A percentile compares a stretch with the other conserved stretches of the same genome.
Conservation (phyloP, 2,888 invertebrate species). For the Parapristionchus giblindavisi region DNA sequence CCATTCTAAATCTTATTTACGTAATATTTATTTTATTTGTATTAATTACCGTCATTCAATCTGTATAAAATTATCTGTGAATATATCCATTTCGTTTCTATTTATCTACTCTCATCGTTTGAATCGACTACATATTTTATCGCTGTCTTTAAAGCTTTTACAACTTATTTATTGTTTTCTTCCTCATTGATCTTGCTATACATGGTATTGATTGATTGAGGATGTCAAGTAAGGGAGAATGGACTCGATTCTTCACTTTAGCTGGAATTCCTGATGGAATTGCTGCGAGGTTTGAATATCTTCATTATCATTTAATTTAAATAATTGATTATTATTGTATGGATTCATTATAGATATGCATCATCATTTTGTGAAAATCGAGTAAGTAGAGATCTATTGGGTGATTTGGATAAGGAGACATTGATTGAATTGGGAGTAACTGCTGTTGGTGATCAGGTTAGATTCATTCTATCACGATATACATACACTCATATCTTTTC, state of each 20-base stretch:
- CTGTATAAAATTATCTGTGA: too few relatives aligned
- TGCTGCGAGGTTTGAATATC: slow-evolving; percentile 28
- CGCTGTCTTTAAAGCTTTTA: background rate
- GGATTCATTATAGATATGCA: slow-evolving; percentile 20
- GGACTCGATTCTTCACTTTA: slow-evolving; percentile 47
- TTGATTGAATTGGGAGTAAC: slow-evolving; percentile 53
- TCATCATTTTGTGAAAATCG: slow-evolving; percentile 39
- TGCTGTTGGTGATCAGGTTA: slow-evolving; percentile 60
- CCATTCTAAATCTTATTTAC: too few relatives aligned
- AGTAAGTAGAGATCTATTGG: slow-evolving; percentile 53
- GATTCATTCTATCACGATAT: too few relatives aligned
- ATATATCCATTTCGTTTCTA: too few relatives aligned
- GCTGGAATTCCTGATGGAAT: slow-evolving; percentile 53
- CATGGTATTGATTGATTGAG: background rate
- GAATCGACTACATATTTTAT: slow-evolving; percentile 7
- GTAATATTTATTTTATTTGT: too few relatives aligned
- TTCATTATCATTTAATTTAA: background rate
- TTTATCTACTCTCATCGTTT: too few relatives aligned
- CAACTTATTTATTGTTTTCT: background rate
- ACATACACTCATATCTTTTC: too few relatives aligned
- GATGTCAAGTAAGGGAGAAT: slow-evolving; percentile 27
- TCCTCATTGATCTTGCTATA: background rate
- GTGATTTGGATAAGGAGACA: slow-evolving; percentile 56
- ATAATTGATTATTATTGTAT: background rate
- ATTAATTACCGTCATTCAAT: too few relatives aligned